Evolutionary conservation across 2,113 vertebrate species (phyloP).

Genomic region (Sorex fumeus): DNA sequence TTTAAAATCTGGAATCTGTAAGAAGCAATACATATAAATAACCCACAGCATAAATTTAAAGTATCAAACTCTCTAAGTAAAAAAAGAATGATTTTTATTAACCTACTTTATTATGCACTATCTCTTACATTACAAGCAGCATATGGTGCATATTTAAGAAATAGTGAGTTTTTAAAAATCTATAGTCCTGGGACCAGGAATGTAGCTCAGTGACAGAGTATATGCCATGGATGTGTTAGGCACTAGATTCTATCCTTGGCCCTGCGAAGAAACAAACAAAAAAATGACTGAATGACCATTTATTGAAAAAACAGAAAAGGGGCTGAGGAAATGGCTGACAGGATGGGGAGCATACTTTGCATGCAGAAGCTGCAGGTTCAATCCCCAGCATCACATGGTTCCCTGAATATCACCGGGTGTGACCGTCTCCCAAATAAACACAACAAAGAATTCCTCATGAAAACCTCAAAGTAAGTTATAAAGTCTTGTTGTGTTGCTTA

Average conservation of each 20-base stretch:
- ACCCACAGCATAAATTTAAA: constrained; percentile 58
- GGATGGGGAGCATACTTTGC: too few species aligned
- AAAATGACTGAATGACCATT: background rate
- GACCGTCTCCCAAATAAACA: background rate
- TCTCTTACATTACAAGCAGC: background rate
- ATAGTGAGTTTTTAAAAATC: constrained; percentile 9
- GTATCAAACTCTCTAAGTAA: constrained; percentile 40
- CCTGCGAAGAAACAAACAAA: background rate
- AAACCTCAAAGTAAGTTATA: background rate
- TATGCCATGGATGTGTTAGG: background rate
- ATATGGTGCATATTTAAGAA: constrained; percentile 13
- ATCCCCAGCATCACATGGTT: too few species aligned
- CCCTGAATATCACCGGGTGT: too few species aligned
- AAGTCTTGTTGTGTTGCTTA: background rate
- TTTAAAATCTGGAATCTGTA: constrained; percentile 55
- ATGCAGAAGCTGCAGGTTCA: too few species aligned
- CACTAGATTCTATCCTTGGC: too few species aligned
- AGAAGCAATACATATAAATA: constrained; percentile 32
- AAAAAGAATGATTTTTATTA: constrained; percentile 51
- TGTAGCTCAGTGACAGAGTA: background rate
- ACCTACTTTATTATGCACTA: constrained; percentile 60
- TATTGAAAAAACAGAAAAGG: background rate
- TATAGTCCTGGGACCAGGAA: background rate
- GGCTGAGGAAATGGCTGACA: too few species aligned
- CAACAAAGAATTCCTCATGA: background rate